Percentiles rank a stretch among this genome's conserved stretches.
phyloP scores from a whole-genome alignment of 2,113 vertebrate species.

The Etheostoma spectabile region DNA sequence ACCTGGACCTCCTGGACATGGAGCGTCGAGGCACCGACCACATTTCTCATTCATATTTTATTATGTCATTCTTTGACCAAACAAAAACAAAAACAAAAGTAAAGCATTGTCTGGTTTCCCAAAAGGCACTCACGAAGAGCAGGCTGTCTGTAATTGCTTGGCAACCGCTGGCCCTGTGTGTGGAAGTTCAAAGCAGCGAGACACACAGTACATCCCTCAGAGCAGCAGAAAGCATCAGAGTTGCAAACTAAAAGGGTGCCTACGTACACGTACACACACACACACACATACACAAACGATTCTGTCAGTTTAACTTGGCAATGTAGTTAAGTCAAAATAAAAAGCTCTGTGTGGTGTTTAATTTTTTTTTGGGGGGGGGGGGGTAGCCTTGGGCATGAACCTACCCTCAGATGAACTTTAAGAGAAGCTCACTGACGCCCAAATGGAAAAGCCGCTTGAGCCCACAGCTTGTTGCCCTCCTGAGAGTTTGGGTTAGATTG shows the following conservation, averaged over 20 bases:
- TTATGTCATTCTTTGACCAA: slow-evolving; percentile 53
- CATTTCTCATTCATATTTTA: slow-evolving; percentile 64
- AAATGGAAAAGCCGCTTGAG: slow-evolving; percentile 33
- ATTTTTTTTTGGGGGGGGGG: slow-evolving; percentile 14
- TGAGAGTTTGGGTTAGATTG: slow-evolving; percentile 69
- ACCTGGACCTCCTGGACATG: slow-evolving; percentile 70
- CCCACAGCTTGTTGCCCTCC: slow-evolving; percentile 50
- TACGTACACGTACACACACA: slow-evolving; percentile 35
- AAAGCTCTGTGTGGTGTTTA: slow-evolving; percentile 17
- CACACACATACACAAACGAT: slow-evolving; percentile 12
- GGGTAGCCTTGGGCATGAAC: slow-evolving; percentile 38
- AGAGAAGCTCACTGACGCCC: not conserved
- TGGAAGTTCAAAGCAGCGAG: slow-evolving; percentile 68
- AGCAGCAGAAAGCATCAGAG: slow-evolving; percentile 60
- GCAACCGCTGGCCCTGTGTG: slow-evolving; percentile 56
- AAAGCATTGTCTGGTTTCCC: slow-evolving; percentile 37
- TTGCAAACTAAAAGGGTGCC: slow-evolving; percentile 53
- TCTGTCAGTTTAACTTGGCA: slow-evolving; percentile 56
- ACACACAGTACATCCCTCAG: slow-evolving; percentile 48
- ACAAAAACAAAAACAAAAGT: slow-evolving; percentile 14
- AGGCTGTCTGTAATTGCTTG: slow-evolving; percentile 68
- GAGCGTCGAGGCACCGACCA: slow-evolving; percentile 14
- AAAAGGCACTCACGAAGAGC: slow-evolving; percentile 27
- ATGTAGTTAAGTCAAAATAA: slow-evolving; percentile 51
- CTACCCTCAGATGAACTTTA: slow-evolving; percentile 15